These are phyloP conservation scores for Euzophera pinguis DNA, from an alignment of 2,888 invertebrate species.

Conservation along the genomic window DNA sequence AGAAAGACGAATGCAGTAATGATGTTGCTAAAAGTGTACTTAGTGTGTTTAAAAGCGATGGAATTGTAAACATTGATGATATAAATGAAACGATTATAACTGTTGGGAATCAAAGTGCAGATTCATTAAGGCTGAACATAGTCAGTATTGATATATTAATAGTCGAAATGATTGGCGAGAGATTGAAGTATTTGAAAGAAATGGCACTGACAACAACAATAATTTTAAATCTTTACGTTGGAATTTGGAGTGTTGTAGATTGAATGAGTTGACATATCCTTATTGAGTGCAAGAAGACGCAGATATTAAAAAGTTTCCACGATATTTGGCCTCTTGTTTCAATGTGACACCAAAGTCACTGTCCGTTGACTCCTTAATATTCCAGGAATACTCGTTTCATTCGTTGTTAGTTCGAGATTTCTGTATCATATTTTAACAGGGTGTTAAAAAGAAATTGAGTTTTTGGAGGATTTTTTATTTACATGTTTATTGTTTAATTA, in stretches of 20 bases:
- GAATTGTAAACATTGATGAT: neutral
- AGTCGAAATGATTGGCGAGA: too few relatives aligned
- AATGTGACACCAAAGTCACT: neutral
- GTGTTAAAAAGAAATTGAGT: too few relatives aligned
- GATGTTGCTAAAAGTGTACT: neutral
- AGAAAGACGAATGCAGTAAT: neutral
- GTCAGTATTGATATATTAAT: neutral
- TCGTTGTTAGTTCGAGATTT: neutral
- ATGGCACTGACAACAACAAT: too few relatives aligned
- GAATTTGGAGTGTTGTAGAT: too few relatives aligned
- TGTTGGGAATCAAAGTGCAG: neutral
- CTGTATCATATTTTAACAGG: too few relatives aligned
- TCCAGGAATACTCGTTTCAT: neutral
- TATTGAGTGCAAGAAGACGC: too few relatives aligned
- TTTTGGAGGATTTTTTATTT: too few relatives aligned
- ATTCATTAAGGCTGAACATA: neutral
- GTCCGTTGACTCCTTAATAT: neutral
- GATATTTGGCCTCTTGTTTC: neutral
- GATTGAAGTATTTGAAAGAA: too few relatives aligned
- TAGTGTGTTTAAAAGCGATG: neutral
- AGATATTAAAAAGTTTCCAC: neutral
- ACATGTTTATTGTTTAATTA: too few relatives aligned
- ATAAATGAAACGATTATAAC: neutral
- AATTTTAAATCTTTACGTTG: too few relatives aligned
- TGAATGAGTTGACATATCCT: too few relatives aligned